Evolutionary conservation across 2,797 vertebrate species (phyloP), one percentile per base, ranked within the genome.

Genomic region (Sitta carolinensis): DNA sequence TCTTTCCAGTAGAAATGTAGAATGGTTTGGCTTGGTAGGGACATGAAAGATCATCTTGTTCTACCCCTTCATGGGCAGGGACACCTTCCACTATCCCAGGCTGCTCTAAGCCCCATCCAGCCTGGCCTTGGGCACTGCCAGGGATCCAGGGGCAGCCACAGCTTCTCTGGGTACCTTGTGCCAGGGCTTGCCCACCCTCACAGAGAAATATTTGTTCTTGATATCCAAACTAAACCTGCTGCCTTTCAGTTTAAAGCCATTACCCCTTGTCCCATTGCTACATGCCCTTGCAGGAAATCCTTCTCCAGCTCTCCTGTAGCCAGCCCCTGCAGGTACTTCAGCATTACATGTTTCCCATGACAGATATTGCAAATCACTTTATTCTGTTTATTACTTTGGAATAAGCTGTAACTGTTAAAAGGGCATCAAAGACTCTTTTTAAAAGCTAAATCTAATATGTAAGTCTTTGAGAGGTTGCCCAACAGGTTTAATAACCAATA

Each of bases 391-490:
- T 90, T 87, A 40, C 77, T 79, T 55, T 81, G 62, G 81, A 96
- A 96, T 81, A 57, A 36, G 7, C 30, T 90, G 21, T 68, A 87
- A 69, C 21, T 95, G 48, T 62, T 95, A 64, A 87, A 92, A 84
- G 38, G 61, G 7, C 34, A 40, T 21, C 19, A 79, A 93, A 92
- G 59, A 73, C 57, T 36, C 20, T 75, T 63, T 54, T 59, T 78
- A 91, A 87, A 85, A 90, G 50, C 51, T n/a, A 78, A 92, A 23
- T 16, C 19, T 87, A 90, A 64, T 79, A 66, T 25, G 1, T 50
- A 67, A 83, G 36, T 85, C 38, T 88, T 84, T 81, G 84, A 86
- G 34, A 75, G 40, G 27, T 34, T 62, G 40, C 15, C 45, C 20
- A 26, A 27, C 51, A 75, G 57, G 55, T 73, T 75, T 88, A 69